Evolutionary conservation across 2,888 invertebrate species (phyloP).

Genomic region (Dryococelus australis): DNA sequence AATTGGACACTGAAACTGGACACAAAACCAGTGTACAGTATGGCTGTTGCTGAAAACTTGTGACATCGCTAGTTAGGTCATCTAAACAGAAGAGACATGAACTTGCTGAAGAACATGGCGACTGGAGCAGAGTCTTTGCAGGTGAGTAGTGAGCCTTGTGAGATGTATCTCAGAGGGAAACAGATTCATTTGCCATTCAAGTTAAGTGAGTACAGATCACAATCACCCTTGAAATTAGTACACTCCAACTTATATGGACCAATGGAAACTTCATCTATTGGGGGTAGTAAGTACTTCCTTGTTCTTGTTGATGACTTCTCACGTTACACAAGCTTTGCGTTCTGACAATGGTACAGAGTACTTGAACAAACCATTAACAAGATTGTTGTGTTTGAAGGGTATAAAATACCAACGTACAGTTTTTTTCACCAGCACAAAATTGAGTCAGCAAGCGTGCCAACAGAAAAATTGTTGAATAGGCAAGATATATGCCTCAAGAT

Average conservation of each 20-base stretch:
- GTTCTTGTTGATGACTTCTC: background rate
- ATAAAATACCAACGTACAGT: background rate
- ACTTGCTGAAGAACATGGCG: no score
- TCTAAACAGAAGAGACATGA: no score
- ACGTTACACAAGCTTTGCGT: background rate
- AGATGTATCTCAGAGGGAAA: background rate
- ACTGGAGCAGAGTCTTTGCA: no score
- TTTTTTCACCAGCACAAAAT: background rate
- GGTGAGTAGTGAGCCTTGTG: slow-evolving; percentile 22
- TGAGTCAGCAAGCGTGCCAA: background rate
- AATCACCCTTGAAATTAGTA: no score
- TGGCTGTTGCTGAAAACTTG: background rate
- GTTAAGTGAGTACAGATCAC: background rate
- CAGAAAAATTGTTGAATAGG: slow-evolving; percentile 20
- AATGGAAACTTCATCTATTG: background rate
- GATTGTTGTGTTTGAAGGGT: background rate
- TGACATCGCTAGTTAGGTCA: background rate
- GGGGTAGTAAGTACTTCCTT: background rate
- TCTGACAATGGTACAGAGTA: slow-evolving; percentile 17
- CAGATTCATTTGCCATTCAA: background rate
- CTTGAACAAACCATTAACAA: background rate
- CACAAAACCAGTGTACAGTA: background rate
- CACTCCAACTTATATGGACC: no score
- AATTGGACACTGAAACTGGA: no score
- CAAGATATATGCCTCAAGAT: background rate